These are phyloP conservation scores for Ciconia boyciana DNA, from an alignment of 2,113 vertebrate genomes.

Conservation along the genomic window DNA sequence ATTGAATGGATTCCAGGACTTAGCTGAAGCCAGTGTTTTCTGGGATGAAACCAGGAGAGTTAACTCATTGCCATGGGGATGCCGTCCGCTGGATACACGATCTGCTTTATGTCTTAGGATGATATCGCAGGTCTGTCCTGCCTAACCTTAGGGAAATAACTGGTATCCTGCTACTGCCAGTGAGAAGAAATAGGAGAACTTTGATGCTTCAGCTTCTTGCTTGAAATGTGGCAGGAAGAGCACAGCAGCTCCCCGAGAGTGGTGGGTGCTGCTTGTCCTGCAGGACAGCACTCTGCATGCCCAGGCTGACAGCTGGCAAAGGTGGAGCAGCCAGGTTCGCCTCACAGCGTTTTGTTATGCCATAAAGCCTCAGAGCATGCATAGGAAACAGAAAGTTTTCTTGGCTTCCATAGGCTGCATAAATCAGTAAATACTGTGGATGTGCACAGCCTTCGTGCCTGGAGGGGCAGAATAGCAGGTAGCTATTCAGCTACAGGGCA, in stretches of 20 bases:
- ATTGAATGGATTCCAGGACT: not conserved
- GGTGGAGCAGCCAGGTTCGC: not conserved
- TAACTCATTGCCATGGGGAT: not conserved
- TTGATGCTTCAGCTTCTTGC: not conserved
- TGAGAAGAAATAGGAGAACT: not conserved
- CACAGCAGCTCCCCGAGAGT: not conserved
- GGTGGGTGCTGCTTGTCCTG: not conserved
- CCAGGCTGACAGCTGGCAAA: rapidly evolving
- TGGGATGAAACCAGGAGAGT: not conserved
- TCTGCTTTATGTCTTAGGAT: not conserved
- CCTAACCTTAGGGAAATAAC: not conserved
- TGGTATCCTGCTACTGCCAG: not conserved
- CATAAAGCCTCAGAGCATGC: not conserved
- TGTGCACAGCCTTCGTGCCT: not conserved
- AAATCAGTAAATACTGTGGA: not conserved
- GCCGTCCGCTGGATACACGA: not conserved
- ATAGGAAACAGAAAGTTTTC: not conserved
- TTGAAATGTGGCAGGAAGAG: not conserved
- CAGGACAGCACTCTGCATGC: not conserved
- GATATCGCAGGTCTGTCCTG: not conserved
- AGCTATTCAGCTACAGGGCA: no score
- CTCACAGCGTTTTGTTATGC: not conserved
- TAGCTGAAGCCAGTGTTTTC: not conserved
- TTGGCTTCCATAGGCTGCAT: not conserved
- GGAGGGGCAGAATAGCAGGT: not conserved